Evolutionary conservation across 2,113 vertebrate genomes (phyloP).

Genomic region (Suncus etruscus): DNA sequence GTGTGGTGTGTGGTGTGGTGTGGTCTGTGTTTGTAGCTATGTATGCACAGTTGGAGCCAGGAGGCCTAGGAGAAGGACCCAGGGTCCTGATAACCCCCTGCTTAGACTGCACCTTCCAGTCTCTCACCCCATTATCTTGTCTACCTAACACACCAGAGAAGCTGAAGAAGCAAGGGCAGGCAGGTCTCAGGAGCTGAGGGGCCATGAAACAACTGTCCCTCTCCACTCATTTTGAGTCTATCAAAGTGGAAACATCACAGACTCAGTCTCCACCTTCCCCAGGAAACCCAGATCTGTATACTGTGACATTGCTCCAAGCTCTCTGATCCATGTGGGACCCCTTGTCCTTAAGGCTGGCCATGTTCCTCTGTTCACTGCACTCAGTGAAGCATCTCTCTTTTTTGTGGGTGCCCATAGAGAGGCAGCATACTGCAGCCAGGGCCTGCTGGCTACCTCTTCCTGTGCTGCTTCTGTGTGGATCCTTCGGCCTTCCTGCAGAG

Average conservation of each 20-base stretch:
- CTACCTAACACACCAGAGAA: not conserved
- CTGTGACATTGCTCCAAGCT: not conserved
- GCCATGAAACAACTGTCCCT: not conserved
- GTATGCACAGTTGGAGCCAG: not conserved
- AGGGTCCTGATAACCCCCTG: too few relatives aligned
- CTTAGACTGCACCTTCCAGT: rapidly evolving
- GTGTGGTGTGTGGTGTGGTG: not conserved
- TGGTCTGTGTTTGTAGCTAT: not conserved
- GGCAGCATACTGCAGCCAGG: not conserved
- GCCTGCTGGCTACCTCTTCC: rapidly evolving
- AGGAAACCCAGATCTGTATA: not conserved
- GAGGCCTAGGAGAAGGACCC: not conserved
- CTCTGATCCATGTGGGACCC: not conserved
- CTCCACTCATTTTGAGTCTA: too few relatives aligned
- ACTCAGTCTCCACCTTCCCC: slow-evolving; percentile 4
- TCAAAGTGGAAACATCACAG: not conserved
- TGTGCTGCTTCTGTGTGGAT: rapidly evolving
- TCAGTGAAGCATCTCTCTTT: not conserved
- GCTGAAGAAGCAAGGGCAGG: too few relatives aligned
- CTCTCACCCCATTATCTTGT: not conserved
- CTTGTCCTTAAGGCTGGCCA: too few relatives aligned
- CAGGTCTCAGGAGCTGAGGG: not conserved
- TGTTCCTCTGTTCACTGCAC: too few relatives aligned
- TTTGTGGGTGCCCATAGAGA: not conserved
- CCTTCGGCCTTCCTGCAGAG: not conserved